A percentile compares a stretch with the other conserved stretches of the same genome.
Evolutionary conservation across 2,113 vertebrate species (phyloP).

Genomic region (Hippopotamus amphibius): DNA sequence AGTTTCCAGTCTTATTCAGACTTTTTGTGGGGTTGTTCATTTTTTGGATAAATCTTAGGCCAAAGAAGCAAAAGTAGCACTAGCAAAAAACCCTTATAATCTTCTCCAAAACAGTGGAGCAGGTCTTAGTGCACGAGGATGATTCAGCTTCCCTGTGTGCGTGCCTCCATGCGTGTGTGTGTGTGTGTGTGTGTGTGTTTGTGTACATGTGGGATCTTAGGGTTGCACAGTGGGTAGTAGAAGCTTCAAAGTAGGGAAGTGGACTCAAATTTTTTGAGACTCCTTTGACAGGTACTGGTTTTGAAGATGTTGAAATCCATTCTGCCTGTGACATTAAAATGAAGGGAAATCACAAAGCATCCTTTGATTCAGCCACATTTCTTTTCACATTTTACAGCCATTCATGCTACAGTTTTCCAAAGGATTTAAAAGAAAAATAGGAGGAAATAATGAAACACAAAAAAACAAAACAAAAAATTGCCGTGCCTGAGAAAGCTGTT

Average conservation of each 20-base stretch:
- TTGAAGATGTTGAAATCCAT: conserved; percentile 58
- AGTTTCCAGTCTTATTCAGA: not conserved
- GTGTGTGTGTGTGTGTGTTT: not conserved
- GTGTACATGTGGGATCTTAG: not conserved
- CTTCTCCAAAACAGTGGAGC: not conserved
- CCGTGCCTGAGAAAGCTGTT: conserved; percentile 54
- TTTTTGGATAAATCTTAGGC: not conserved
- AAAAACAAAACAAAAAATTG: conserved; percentile 7
- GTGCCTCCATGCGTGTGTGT: not conserved
- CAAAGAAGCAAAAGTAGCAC: not conserved
- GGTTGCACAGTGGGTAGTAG: conserved; percentile 16
- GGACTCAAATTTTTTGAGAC: not conserved
- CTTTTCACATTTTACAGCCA: conserved; percentile 56
- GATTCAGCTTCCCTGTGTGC: conserved; percentile 44
- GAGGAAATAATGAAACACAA: conserved; percentile 47
- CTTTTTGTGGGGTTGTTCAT: not conserved
- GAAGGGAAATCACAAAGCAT: conserved; percentile 52
- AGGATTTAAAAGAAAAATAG: conserved; percentile 59
- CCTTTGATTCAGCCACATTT: conserved; percentile 26
- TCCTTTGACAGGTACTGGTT: conserved; percentile 57
- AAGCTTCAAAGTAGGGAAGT: conserved; percentile 63
- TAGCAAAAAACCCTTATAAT: not conserved
- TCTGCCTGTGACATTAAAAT: conserved; percentile 52
- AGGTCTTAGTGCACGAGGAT: conserved; percentile 34
- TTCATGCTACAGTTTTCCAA: conserved; percentile 64